Evolutionary conservation across 2,797 vertebrate species (phyloP), one percentile per base, ranked within the genome.

Genomic region (Onychomys leucogaster): DNA sequence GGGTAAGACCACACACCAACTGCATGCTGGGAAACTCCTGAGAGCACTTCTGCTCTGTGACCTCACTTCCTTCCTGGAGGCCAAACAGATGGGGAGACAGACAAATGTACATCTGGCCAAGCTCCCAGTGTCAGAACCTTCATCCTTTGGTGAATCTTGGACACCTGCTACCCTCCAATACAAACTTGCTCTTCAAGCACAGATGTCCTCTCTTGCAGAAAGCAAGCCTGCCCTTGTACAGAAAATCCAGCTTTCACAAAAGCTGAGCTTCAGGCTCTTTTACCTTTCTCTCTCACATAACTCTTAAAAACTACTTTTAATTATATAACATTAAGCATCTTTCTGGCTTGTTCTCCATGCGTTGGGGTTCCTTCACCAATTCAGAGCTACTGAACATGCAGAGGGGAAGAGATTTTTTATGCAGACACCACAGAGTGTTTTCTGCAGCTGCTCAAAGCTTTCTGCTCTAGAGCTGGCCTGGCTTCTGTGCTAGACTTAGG

Each of bases 21-120:
- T 12, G 34, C 29, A 16, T 32, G n/a, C 52, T 32, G 6, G 2
- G 37, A 67, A 78, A 32, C 13, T 3, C 29, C 83, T 1, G 13
- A 17, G 5, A 34, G 6, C n/a, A 37, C 32, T 63, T n/a, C 21
- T 1, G 13, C 17, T 46, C 21, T 0, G 0, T 12, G 13, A 37
- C 43, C 3, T 63, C 46, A 6, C 34, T 41, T 71, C 90, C 63
- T n/a, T 27, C 41, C 12, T 23, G 4, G 89, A 55, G 57, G 25
- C 19, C 12, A 3, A 27, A 63, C 10, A 82, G 19, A 55, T 7
- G 71, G 82, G 4, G n/a, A 32, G 23, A 11, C 29, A 87, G 27
- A 41, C 3, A 59, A 1, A 46, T 14, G 13, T 0, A 1, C 46
- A 49, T 27, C 34, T 41, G 52, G 46, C 6, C 23, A 25, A 67